Conservation (phyloP, 1,140 invertebrate species). For the Anastatus disparis region DNA sequence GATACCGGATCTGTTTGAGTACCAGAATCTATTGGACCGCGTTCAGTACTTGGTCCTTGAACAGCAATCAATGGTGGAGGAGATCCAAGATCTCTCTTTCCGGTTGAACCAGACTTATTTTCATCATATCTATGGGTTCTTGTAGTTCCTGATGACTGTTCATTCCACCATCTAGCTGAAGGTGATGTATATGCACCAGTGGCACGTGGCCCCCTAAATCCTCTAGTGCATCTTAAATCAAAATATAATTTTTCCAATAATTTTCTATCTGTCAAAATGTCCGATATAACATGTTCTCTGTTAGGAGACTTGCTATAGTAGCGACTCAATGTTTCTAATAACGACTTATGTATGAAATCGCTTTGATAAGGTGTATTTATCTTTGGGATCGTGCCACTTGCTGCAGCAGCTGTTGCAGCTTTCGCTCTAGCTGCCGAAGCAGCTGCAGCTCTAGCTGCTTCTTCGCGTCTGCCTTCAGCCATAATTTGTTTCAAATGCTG, state of each 20-base stretch:
- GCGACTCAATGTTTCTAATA: slow-evolving; percentile 74
- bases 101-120: slow-evolving; percentile 1
- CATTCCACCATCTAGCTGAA: slow-evolving; percentile 58
- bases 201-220: slow-evolving; percentile 70
- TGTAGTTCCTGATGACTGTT: slow-evolving; percentile 57
- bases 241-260: slow-evolving; percentile 78
- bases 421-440: background rate
- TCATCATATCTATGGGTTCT: slow-evolving; percentile 23
- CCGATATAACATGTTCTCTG: slow-evolving; percentile 75
- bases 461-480: slow-evolving; percentile 51
- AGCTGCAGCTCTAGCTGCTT: slow-evolving; percentile 5
- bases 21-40: slow-evolving; percentile 62
- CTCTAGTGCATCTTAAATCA: slow-evolving; percentile 75
- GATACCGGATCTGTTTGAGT: slow-evolving; percentile 73
- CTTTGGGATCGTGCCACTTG: slow-evolving; percentile 43
- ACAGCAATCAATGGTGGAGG: slow-evolving; percentile 78
- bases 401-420: slow-evolving; percentile 36
- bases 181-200: slow-evolving; percentile 62
- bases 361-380: slow-evolving; percentile 59
- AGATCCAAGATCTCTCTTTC: slow-evolving; percentile 59
- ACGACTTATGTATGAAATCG: slow-evolving; percentile 71
- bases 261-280: slow-evolving; percentile 77
- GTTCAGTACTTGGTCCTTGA: slow-evolving; percentile 70
- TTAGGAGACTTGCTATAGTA: slow-evolving; percentile 75
- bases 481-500: slow-evolving; percentile 70